These are phyloP conservation scores for Chionodraco myersi DNA, from an alignment of 2,113 vertebrate genomes.

Conservation along the genomic window DNA sequence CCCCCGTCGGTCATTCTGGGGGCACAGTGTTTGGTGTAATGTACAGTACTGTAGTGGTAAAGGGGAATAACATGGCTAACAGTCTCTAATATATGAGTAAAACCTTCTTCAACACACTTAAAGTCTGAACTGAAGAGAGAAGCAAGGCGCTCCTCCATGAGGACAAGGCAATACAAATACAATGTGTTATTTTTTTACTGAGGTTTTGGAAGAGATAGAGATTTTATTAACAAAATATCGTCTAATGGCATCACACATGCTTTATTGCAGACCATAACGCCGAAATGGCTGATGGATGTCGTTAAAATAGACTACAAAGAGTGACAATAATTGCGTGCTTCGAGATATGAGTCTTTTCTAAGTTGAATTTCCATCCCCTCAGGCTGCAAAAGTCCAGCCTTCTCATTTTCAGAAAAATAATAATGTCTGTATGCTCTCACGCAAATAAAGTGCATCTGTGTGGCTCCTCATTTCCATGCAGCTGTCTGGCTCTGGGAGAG, in stretches of 20 bases:
- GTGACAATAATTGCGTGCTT: slow-evolving; percentile 54
- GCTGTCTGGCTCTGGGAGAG: slow-evolving; percentile 50
- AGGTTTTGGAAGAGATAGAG: slow-evolving; percentile 33
- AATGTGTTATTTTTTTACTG: slow-evolving; percentile 43
- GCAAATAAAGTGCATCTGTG: slow-evolving; percentile 67
- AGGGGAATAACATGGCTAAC: slow-evolving; percentile 47
- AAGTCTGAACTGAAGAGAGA: slow-evolving; percentile 9
- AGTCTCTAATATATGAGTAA: slow-evolving; percentile 65
- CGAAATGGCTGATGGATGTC: slow-evolving; percentile 54
- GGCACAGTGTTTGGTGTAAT: slow-evolving; percentile 41
- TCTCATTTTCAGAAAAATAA: slow-evolving; percentile 67
- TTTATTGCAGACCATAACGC: slow-evolving; percentile 38
- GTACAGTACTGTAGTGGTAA: slow-evolving; percentile 32
- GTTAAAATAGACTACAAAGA: slow-evolving; percentile 52
- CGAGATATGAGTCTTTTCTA: slow-evolving; percentile 62
- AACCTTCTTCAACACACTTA: slow-evolving; percentile 9
- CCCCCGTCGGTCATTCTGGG: slow-evolving; percentile 69
- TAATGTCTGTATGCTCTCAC: slow-evolving; percentile 37
- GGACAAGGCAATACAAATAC: slow-evolving; percentile 42
- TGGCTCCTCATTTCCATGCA: slow-evolving; percentile 69
- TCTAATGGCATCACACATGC: slow-evolving; percentile 48
- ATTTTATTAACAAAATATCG: slow-evolving; percentile 51
- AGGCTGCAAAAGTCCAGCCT: slow-evolving; percentile 58
- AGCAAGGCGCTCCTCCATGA: slow-evolving; percentile 26
- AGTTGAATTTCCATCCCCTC: slow-evolving; percentile 65